A percentile compares a stretch with the other conserved stretches of the same genome.
Evolutionary conservation across 2,797 vertebrate species (phyloP).

Genomic region (Sebastes goodei): DNA sequence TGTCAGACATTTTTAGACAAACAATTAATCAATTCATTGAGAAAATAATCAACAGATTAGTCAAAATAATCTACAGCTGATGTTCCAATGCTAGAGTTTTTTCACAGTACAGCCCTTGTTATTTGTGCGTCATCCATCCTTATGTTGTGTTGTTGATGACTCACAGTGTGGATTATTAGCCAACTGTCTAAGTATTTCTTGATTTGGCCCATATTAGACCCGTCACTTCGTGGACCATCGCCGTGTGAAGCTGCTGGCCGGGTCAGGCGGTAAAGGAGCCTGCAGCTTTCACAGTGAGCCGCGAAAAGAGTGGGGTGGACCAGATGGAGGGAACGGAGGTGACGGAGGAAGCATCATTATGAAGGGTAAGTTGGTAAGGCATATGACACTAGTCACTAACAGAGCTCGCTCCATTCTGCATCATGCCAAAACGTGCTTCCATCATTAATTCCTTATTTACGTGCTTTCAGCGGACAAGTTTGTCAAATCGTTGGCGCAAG

Average conservation of each 20-base stretch:
- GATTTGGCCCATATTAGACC: constrained; percentile 76
- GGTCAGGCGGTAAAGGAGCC: constrained; percentile 87
- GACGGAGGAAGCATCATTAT: constrained; percentile 83
- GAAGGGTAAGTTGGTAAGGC: constrained; percentile 46
- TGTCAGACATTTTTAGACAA: too few species aligned
- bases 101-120: not conserved
- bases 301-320: constrained; percentile 93
- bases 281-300: constrained; percentile 94
- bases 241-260: constrained; percentile 86
- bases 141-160: not conserved
- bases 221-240: constrained; percentile 90
- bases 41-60: too few species aligned
- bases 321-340: constrained; percentile 94
- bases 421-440: not conserved
- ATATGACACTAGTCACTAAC: not conserved
- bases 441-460: not conserved
- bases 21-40: too few species aligned
- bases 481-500: constrained; percentile 87
- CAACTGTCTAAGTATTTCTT: not conserved
- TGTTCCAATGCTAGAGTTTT: not conserved
- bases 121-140: not conserved
- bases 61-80: not conserved
- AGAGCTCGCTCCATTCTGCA: not conserved
- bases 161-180: not conserved
- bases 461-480: constrained; percentile 84